phyloP scores from a whole-genome alignment of 1,140 invertebrate species.

The Glomeris maerens region DNA sequence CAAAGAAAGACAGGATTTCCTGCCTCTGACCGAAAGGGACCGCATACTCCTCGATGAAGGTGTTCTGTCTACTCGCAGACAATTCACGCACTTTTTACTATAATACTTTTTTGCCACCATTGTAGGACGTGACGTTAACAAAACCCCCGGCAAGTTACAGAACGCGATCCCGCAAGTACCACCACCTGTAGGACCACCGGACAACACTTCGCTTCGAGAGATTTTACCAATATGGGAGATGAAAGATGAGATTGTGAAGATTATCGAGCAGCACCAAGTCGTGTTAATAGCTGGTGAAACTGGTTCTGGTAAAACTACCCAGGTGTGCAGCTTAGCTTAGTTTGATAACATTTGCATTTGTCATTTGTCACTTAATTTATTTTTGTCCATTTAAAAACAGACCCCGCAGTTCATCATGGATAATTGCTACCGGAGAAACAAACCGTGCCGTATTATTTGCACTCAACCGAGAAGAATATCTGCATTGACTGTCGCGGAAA shows the following conservation, averaged over 20 bases:
- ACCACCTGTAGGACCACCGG: conserved; percentile 32
- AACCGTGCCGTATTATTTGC: conserved; percentile 71
- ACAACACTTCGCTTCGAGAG: conserved; percentile 38
- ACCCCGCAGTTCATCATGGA: conserved; percentile 82
- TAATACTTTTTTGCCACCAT: conserved; percentile 15
- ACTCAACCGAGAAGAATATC: conserved; percentile 84
- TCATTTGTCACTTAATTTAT: conserved; percentile 8
- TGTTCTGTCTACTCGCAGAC: too few species aligned
- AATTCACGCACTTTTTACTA: neutral
- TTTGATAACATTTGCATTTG: neutral
- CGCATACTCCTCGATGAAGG: conserved; percentile 26
- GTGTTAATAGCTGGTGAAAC: conserved; percentile 32
- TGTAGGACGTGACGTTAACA: conserved; percentile 34
- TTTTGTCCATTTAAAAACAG: conserved; percentile 31
- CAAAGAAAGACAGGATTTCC: conserved; percentile 50
- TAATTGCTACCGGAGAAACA: conserved; percentile 44
- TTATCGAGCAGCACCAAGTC: conserved; percentile 39
- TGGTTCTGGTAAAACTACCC: conserved; percentile 81
- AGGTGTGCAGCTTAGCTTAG: conserved; percentile 31
- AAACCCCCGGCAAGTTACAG: conserved; percentile 43
- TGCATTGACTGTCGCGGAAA: conserved; percentile 68
- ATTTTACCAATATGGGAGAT: conserved; percentile 41
- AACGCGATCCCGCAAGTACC: conserved; percentile 48
- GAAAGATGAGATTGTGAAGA: conserved; percentile 37
- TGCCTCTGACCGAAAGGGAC: conserved; percentile 40